These are phyloP conservation scores for Stenichneumon culpator DNA, from an alignment of 2,888 invertebrate genomes.

Conservation along the genomic window DNA sequence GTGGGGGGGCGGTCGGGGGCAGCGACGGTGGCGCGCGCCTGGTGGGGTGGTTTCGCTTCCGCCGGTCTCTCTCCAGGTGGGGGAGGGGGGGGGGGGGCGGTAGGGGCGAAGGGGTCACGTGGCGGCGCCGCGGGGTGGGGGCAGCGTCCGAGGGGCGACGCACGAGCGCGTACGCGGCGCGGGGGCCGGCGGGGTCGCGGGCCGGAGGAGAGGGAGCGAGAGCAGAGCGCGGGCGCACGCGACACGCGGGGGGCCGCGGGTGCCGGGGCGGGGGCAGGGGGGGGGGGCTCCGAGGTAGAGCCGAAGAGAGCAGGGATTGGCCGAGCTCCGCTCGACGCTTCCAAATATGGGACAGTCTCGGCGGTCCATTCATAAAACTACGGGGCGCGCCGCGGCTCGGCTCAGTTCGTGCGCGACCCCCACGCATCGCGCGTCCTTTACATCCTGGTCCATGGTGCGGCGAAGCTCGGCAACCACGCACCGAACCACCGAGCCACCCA, in stretches of 20 bases:
- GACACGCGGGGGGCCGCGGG: slow-evolving; percentile 64
- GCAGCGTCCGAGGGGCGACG: slow-evolving; percentile 65
- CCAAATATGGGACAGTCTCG: slow-evolving; percentile 93
- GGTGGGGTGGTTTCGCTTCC: no score
- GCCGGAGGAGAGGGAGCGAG: slow-evolving; percentile 63
- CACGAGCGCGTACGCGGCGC: neutral
- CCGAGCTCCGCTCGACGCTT: slow-evolving; percentile 88
- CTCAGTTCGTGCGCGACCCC: slow-evolving; percentile 87
- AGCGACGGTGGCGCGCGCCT: no score
- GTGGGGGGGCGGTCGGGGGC: slow-evolving; percentile 71
- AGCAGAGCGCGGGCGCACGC: slow-evolving; percentile 60
- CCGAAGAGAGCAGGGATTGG: slow-evolving; percentile 86
- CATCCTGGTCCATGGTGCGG: slow-evolving; percentile 71
- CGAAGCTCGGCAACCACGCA: slow-evolving; percentile 36
- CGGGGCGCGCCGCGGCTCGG: slow-evolving; percentile 88
- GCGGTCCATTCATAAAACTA: slow-evolving; percentile 94
- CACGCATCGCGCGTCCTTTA: slow-evolving; percentile 83
- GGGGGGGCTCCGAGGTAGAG: slow-evolving; percentile 66
- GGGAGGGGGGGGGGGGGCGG: slow-evolving; percentile 72
- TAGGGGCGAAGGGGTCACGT: slow-evolving; percentile 79
- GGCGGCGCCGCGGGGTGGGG: slow-evolving; percentile 82
- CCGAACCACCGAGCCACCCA: slow-evolving; percentile 66
- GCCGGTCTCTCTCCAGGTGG: slow-evolving; percentile 73
- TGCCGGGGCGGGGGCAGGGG: slow-evolving; percentile 48
- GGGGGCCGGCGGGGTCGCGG: slow-evolving; percentile 62